Base-by-base conservation (phyloP, 2,113 vertebrate genomes). In the Rhynchomys soricoides region DNA sequence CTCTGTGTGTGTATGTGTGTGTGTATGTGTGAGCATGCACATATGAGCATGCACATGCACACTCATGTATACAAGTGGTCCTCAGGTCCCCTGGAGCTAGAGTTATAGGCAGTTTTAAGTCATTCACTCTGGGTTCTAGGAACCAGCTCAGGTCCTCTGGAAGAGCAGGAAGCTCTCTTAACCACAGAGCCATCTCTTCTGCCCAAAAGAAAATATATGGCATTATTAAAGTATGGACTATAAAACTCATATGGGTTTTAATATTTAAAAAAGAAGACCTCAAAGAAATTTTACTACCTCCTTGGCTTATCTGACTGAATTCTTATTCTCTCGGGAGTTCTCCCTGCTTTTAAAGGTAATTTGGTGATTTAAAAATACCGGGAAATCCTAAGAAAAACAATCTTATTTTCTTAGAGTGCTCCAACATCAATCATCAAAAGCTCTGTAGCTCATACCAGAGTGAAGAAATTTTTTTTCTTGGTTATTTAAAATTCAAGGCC, bases 231-330 rank as follows among this genome's bases (percentile, higher is more conserved):
- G n/a, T 43, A 45, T 31, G 26, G 15, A 40, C 57, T 85, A 40
- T 62, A 62, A 85, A 31, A 85, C 59, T 90, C 59, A 50, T 43
- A 48, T 59, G 34, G 4, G 7, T 85, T 89, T 93, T 95, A 75
- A 89, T 85, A 43, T 43, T 90, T 90, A 59, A 77, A 90, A 77
- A 78, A 50, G 79, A 50, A 59, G 19, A 89, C 37, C 50, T 70
- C 40, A 77, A 85, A 90, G 37, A 89, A 62, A 95, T 77, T 17
- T 40, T 93, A 68, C 45, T 45, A 62, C 70, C 70, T 89, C 73
- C 40, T 57, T 83, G 77, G 34, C 22, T 24, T 59, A 40, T 82
- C 21, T 40, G 79, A 40, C 62, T 45, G 37, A 26, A 86, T 22
- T 15, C 34, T 5, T 16, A 10, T 52, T 77, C 37, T 77, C 70